phyloP scores from a whole-genome alignment of 2,797 vertebrate species.

The Enteromius thamalakanensis region DNA sequence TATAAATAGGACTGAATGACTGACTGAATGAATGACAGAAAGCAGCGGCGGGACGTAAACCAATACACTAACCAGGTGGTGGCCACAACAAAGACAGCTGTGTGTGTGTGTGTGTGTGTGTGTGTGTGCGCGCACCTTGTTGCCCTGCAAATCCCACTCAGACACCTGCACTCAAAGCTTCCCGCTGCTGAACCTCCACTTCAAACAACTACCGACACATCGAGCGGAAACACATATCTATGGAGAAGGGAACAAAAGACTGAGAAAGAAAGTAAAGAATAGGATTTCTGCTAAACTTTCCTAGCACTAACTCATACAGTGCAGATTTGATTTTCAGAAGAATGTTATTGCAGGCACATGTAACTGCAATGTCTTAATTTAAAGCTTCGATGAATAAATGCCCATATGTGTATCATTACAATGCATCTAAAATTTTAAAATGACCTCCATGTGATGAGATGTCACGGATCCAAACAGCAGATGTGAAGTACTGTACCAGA shows the following conservation, averaged over 20 bases:
- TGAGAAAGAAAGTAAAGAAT: constrained; percentile 34
- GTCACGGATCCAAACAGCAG: background rate
- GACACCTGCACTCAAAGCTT: constrained; percentile 60
- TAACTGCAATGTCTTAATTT: background rate
- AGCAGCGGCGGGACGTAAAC: constrained; percentile 20
- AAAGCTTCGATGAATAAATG: background rate
- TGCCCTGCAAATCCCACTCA: constrained; percentile 59
- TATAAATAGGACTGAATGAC: background rate
- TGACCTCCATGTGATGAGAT: background rate
- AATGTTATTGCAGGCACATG: background rate
- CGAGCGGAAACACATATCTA: constrained; percentile 72
- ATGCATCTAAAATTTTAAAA: background rate
- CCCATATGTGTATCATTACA: background rate
- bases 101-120: constrained; percentile 30
- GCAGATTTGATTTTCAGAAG: constrained; percentile 10
- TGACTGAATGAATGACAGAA: constrained; percentile 8
- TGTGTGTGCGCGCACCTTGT: constrained; percentile 11
- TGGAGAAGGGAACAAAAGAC: constrained; percentile 68
- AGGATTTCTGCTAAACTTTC: constrained; percentile 2
- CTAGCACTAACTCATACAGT: background rate
- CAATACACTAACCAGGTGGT: constrained; percentile 46
- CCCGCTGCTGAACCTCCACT: constrained; percentile 48
- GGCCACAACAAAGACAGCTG: constrained; percentile 46
- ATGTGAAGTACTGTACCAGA: background rate
- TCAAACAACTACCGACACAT: constrained; percentile 65